A percentile compares a stretch with the other conserved stretches of the same genome.
These are phyloP conservation scores for Anguilla japonica DNA, from an alignment of 2,113 vertebrate species.

Conservation along the genomic window DNA sequence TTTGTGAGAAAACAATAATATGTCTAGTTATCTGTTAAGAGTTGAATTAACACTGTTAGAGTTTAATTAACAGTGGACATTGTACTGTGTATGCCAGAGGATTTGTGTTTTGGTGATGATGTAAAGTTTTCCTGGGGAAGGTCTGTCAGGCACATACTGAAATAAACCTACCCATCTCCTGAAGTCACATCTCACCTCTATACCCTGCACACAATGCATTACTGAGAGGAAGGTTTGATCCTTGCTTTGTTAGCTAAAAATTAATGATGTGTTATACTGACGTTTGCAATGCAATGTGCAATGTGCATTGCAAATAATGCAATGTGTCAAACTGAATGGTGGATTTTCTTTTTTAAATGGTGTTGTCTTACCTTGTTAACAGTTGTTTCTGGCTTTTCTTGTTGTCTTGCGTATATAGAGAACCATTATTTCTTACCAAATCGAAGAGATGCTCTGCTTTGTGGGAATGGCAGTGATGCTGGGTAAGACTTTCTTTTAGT, in stretches of 20 bases:
- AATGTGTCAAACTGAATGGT: no score
- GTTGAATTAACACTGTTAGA: no score
- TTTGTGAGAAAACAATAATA: no score
- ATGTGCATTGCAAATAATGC: background rate
- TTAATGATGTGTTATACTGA: background rate
- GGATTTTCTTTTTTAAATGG: background rate
- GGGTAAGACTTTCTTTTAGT: constrained; percentile 79
- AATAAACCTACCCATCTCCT: background rate
- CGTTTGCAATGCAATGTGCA: no score
- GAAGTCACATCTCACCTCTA: background rate
- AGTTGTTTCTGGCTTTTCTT: constrained; percentile 20
- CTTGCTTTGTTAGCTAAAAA: background rate
- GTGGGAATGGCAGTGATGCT: constrained; percentile 90
- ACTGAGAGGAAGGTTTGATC: background rate
- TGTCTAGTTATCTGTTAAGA: no score
- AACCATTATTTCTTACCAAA: constrained; percentile 90
- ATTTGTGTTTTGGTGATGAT: no score
- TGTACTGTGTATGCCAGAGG: no score
- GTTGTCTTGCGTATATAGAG: constrained; percentile 58
- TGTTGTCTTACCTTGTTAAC: background rate
- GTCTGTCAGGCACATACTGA: no score
- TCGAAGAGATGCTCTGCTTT: constrained; percentile 88
- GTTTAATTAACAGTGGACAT: no score
- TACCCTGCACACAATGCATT: background rate
- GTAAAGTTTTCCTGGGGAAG: no score